phyloP scores from a whole-genome alignment of 2,113 vertebrate species.

The Haplochromis burtoni region DNA sequence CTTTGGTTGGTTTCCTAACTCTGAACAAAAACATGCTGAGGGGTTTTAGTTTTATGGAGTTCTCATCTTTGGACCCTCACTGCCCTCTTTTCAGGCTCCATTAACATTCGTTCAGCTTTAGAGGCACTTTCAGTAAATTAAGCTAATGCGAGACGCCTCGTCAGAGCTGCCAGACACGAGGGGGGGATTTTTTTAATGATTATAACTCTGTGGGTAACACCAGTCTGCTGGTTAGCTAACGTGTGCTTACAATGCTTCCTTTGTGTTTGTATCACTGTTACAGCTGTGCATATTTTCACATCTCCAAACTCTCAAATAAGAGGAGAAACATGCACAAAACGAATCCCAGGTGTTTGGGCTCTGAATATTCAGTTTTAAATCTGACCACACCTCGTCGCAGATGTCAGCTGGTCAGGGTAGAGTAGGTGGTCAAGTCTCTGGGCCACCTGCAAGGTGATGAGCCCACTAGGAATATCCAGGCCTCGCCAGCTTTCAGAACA shows the following conservation, averaged over 20 bases:
- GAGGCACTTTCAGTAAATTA: background rate
- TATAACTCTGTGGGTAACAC: background rate
- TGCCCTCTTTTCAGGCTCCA: background rate
- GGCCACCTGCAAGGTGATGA: background rate
- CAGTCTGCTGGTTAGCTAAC: background rate
- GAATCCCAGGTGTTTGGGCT: background rate
- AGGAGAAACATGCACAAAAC: background rate
- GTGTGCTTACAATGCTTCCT: background rate
- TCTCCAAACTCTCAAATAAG: background rate
- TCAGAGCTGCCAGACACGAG: background rate
- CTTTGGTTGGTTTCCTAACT: background rate
- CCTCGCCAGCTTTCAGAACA: background rate
- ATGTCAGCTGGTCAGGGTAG: background rate
- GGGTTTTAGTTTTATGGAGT: background rate
- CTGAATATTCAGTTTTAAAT: background rate
- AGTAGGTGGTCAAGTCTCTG: background rate
- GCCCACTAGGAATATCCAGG: background rate
- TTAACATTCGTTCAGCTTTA: background rate
- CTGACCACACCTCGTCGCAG: background rate
- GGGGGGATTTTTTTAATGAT: background rate
- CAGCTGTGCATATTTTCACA: background rate
- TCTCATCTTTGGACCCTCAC: background rate
- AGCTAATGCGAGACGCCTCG: fast-evolving
- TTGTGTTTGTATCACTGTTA: background rate
- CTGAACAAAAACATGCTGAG: background rate